phyloP scores from a whole-genome alignment of 2,888 invertebrate genomes.

The Tetragonula carbonaria region DNA sequence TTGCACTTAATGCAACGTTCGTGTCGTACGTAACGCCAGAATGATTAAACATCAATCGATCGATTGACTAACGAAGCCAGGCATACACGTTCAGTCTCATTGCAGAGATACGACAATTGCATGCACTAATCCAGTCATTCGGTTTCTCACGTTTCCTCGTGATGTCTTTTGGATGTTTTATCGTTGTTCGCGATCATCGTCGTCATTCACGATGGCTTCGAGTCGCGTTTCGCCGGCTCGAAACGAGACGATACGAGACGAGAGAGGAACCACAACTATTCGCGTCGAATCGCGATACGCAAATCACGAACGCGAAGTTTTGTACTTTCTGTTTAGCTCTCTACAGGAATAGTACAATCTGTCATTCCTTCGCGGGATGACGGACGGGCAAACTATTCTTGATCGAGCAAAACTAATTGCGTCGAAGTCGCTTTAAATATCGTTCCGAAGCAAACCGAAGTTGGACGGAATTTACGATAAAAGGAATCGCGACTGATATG shows the following conservation, averaged over 20 bases:
- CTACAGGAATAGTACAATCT: constrained; percentile 58
- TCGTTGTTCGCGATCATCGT: background rate
- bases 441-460: background rate
- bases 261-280: constrained; percentile 18
- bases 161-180: background rate
- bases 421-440: constrained; percentile 55
- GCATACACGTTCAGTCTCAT: constrained; percentile 6
- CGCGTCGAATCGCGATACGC: constrained; percentile 24
- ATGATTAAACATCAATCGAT: constrained; percentile 43
- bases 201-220: too few species aligned
- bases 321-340: constrained; percentile 40
- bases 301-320: constrained; percentile 17
- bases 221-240: background rate
- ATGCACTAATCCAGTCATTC: constrained; percentile 64
- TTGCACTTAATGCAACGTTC: constrained; percentile 58
- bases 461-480: constrained; percentile 4
- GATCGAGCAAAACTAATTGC: constrained; percentile 47
- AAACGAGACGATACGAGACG: background rate
- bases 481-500: background rate
- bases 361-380: constrained; percentile 55
- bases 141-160: background rate
- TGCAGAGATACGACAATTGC: constrained; percentile 34
- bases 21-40: constrained; percentile 24
- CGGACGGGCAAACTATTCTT: constrained; percentile 59
- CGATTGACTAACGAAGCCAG: constrained; percentile 55